Percentiles rank a stretch among this genome's conserved stretches.
Conservation (phyloP, 2,113 vertebrate genomes). For the Urocitellus parryii region DNA sequence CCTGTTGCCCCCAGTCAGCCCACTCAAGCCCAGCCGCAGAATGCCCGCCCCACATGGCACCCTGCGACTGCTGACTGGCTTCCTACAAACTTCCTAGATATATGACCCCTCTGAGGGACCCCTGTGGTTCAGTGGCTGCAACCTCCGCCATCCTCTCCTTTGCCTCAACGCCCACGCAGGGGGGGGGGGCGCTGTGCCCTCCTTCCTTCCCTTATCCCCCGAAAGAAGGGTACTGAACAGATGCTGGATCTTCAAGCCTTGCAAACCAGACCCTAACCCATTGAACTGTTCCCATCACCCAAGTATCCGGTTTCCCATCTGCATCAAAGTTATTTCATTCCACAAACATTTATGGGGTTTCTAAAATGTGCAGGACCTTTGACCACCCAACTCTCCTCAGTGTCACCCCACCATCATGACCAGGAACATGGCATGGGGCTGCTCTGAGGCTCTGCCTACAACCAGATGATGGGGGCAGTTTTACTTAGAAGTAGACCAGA, state of each 20-base stretch:
- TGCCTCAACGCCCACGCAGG: slow-evolving; percentile 42
- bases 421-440: not conserved
- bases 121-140: slow-evolving; percentile 72
- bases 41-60: not conserved
- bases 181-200: not conserved
- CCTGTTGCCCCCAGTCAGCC: slow-evolving; percentile 21
- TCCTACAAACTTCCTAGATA: slow-evolving; percentile 66
- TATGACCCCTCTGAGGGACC: slow-evolving; percentile 52
- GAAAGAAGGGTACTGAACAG: not conserved
- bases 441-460: not conserved
- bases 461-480: not conserved
- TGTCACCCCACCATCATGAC: rapidly evolving
- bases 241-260: not conserved
- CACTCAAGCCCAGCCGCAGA: slow-evolving; percentile 28
- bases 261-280: not conserved
- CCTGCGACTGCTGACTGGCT: not conserved
- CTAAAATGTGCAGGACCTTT: not conserved
- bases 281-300: not conserved
- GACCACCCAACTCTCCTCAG: not conserved
- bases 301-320: not conserved
- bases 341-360: not conserved
- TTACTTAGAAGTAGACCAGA: not conserved
- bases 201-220: not conserved
- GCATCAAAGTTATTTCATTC: not conserved
- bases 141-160: slow-evolving; percentile 72